Evolutionary conservation across 2,113 vertebrate genomes (phyloP).

Genomic region (Siphamia tubifer): DNA sequence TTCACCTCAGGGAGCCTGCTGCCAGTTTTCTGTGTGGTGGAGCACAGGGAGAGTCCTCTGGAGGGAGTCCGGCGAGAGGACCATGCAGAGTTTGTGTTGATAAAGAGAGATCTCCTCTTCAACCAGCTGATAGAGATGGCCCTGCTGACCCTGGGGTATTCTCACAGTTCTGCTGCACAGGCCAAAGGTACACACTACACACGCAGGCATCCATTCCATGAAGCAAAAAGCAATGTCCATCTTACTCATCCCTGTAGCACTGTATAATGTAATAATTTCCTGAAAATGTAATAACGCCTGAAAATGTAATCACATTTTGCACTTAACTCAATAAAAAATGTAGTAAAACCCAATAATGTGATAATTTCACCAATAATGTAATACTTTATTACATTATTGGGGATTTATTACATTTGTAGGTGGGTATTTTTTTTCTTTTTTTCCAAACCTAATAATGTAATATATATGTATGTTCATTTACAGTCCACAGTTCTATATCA

Average conservation of each 20-base stretch:
- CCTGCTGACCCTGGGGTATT: constrained; percentile 94
- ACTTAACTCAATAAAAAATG: no score
- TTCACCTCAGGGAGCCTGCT: constrained; percentile 89
- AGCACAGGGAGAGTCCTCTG: constrained; percentile 89
- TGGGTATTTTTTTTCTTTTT: no score
- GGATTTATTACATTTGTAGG: no score
- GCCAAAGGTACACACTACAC: constrained; percentile 89
- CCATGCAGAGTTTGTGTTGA: constrained; percentile 96
- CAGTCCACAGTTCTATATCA: no score
- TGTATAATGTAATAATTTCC: no score
- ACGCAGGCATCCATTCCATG: background rate
- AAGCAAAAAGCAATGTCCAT: background rate
- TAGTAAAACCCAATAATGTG: no score
- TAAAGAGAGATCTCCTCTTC: constrained; percentile 96
- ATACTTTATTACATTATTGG: no score
- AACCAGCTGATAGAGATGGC: constrained; percentile 98
- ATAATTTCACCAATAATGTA: no score
- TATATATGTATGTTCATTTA: no score
- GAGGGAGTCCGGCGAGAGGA: constrained; percentile 91
- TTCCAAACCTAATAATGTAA: no score
- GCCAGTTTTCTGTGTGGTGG: constrained; percentile 98
- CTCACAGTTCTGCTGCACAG: constrained; percentile 95
- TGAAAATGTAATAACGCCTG: no score
- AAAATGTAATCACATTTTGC: no score
- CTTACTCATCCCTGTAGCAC: background rate